A percentile compares a stretch with the other conserved stretches of the same genome.
Evolutionary conservation across 2,113 vertebrate species (phyloP).

Genomic region (Rhynchomys soricoides): DNA sequence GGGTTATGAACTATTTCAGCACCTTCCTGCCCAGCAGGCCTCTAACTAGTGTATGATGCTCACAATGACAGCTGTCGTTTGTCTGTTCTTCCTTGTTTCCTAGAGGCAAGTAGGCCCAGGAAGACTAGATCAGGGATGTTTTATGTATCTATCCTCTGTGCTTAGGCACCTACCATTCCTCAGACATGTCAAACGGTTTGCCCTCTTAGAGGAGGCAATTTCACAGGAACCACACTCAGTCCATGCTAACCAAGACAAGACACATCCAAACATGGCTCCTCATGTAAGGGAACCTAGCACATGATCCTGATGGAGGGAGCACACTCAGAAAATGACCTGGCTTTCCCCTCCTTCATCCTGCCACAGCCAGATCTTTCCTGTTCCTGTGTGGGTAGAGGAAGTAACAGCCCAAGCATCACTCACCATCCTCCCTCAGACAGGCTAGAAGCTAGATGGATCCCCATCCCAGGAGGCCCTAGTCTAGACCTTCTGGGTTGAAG

Average conservation of each 20-base stretch:
- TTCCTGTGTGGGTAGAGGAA: rapidly evolving
- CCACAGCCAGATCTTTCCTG: not conserved
- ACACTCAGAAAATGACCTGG: not conserved
- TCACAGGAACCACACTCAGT: not conserved
- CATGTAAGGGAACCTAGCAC: not conserved
- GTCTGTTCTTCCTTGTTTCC: not conserved
- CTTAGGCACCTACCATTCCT: not conserved
- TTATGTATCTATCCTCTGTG: not conserved
- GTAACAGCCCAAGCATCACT: not conserved
- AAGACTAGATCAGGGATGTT: not conserved
- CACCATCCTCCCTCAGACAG: not conserved
- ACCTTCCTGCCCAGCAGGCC: not conserved
- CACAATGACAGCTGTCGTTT: not conserved
- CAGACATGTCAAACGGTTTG: not conserved
- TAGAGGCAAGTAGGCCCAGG: not conserved
- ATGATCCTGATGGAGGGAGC: not conserved
- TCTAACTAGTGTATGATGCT: not conserved
- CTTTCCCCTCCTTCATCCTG: not conserved
- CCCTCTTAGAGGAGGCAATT: not conserved
- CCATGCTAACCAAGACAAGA: not conserved
- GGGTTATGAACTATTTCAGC: not conserved
- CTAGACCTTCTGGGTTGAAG: not conserved
- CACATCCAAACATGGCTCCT: not conserved
- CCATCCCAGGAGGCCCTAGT: not conserved
- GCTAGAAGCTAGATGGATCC: not conserved